Conservation (phyloP, 2,113 vertebrate genomes). For the Spilogale gracilis region DNA sequence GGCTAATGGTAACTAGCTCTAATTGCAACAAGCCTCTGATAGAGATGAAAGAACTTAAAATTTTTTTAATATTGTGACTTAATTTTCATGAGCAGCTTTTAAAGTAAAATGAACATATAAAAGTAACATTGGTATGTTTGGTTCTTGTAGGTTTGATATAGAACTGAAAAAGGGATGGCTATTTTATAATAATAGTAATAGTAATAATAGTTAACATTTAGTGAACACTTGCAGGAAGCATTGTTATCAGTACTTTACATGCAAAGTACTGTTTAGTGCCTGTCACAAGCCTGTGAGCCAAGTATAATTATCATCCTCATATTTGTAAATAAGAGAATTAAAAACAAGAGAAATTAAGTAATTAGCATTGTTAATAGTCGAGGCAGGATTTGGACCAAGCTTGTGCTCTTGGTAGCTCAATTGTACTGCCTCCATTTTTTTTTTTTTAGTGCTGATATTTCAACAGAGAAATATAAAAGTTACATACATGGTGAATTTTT, state of each 20-base stretch:
- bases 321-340: neutral
- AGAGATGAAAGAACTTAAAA: neutral
- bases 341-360: neutral
- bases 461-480: conserved; percentile 28
- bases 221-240: neutral
- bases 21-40: neutral
- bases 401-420: neutral
- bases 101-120: neutral
- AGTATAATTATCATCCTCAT: neutral
- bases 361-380: neutral
- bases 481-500: neutral
- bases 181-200: neutral
- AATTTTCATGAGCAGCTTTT: conserved; percentile 51
- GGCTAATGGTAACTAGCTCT: conserved; percentile 4
- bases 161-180: neutral
- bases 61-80: neutral
- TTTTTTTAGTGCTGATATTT: neutral
- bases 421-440: neutral
- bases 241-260: neutral
- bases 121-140: neutral
- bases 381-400: neutral
- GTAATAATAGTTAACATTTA: neutral
- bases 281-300: neutral
- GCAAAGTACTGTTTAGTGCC: neutral
- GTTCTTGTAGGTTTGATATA: neutral